Evolutionary conservation across 2,113 vertebrate species (phyloP).

Genomic region (Pantherophis guttatus): DNA sequence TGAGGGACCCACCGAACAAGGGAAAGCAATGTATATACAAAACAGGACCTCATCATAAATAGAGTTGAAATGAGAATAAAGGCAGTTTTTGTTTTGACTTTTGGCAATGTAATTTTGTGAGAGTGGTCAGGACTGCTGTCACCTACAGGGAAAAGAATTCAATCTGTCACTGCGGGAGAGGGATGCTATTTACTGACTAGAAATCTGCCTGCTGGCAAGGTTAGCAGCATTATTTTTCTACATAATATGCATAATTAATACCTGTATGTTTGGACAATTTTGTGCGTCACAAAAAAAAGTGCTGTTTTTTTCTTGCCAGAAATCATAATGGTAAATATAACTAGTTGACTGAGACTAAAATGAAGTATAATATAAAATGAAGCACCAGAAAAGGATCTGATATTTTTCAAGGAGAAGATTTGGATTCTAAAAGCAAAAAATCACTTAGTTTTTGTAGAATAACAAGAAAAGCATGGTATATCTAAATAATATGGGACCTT

Average conservation of each 20-base stretch:
- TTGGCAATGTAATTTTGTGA: conserved; percentile 3
- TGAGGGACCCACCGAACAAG: neutral
- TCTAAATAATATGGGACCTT: conserved; percentile 43
- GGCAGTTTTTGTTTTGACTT: conserved; percentile 20
- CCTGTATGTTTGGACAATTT: conserved; percentile 49
- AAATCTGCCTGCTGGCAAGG: conserved; percentile 43
- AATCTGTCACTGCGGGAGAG: conserved; percentile 36
- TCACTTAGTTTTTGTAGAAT: conserved; percentile 23
- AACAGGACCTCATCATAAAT: neutral
- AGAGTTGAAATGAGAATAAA: neutral
- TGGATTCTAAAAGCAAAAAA: conserved; percentile 20
- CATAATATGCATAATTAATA: conserved; percentile 51
- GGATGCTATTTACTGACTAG: conserved; percentile 24
- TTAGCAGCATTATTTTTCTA: conserved; percentile 53
- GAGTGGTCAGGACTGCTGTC: conserved; percentile 37
- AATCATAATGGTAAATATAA: conserved; percentile 31
- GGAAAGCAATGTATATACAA: neutral
- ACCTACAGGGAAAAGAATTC: conserved; percentile 36
- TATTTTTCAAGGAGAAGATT: conserved; percentile 30
- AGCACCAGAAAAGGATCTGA: conserved; percentile 3
- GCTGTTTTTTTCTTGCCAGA: conserved; percentile 40
- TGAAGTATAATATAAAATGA: conserved; percentile 33
- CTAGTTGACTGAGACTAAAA: neutral
- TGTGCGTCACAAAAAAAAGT: conserved; percentile 44
- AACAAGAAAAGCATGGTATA: conserved; percentile 7